Evolutionary conservation across 92 coral and sea anemone species (phyloP), one percentile per base, ranked within the genome.

Genomic region (Actinostola sp.): DNA sequence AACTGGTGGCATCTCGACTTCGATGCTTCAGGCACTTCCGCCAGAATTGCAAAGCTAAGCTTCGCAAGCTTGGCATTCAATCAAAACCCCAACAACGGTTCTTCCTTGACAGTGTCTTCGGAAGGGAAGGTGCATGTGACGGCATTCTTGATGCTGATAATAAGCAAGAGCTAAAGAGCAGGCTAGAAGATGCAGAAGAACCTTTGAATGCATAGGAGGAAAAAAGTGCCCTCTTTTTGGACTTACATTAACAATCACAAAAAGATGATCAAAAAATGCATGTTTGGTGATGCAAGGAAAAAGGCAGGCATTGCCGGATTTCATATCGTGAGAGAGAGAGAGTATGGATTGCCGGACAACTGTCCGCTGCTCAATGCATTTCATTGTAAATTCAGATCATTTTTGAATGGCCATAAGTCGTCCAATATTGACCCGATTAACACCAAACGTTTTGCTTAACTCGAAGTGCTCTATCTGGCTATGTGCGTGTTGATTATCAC

Each of bases 121-220:
- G 86, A 16, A 49, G 72, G 43, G 61, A 59, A 46, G 70, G 75
- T 8, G 56, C 72, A 56, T 2, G 29, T 24, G 59, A 81, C 8
- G 80, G 78, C 25, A 70, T 70, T 10, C 51, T 70, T 20, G 86
- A 81, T 58, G 86, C 80, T 23, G n/a, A n/a, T n/a, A n/a, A n/a
- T n/a, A n/a, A n/a, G n/a, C n/a, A n/a, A n/a, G n/a, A n/a, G n/a
- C n/a, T n/a, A n/a, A n/a, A n/a, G n/a, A n/a, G n/a, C 32, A 23
- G 29, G 73, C 71, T 29, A 16, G 32, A 27, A 65, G 79, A 80
- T 29, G 61, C 71, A 11, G 10, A 66, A 0, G 26, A 46, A 14
- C 39, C 79, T 7, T 42, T 80, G 54, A 48, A 48, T n/a, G n/a
- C n/a, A n/a, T n/a, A 17, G 66, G 8, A 31, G 77, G 6, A 61